Conservation (phyloP, 2,113 vertebrate species). For the Nothocercus nigrocapillus region DNA sequence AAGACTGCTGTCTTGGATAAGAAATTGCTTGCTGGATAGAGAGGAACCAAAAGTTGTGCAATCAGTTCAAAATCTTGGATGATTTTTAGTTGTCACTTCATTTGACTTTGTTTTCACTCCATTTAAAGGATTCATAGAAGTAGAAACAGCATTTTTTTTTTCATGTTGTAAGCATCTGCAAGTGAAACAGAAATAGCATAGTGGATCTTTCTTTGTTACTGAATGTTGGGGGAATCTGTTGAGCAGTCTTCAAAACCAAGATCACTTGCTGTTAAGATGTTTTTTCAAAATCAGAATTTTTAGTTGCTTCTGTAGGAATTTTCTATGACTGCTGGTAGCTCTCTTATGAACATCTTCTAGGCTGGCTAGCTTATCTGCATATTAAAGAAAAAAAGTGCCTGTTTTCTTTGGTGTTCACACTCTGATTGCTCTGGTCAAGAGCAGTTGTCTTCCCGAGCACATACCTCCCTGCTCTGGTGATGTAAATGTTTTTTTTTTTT, state of each 20-base stretch:
- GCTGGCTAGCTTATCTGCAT: background rate
- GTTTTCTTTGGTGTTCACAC: background rate
- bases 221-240: background rate
- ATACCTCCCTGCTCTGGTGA: background rate
- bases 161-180: background rate
- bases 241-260: background rate
- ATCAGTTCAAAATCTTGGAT: background rate
- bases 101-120: constrained; percentile 28
- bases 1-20: background rate
- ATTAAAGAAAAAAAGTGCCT: background rate
- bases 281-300: background rate
- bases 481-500: background rate
- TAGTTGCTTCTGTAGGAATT: background rate
- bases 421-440: background rate
- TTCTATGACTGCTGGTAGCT: background rate
- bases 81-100: background rate
- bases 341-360: background rate
- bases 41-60: background rate
- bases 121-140: background rate
- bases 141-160: background rate
- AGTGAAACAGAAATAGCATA: background rate
- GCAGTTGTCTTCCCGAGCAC: background rate
- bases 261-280: background rate
- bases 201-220: background rate
- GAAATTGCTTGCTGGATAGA: background rate